phyloP scores from a whole-genome alignment of 1,140 invertebrate species.

The Nasonia vitripennis region DNA sequence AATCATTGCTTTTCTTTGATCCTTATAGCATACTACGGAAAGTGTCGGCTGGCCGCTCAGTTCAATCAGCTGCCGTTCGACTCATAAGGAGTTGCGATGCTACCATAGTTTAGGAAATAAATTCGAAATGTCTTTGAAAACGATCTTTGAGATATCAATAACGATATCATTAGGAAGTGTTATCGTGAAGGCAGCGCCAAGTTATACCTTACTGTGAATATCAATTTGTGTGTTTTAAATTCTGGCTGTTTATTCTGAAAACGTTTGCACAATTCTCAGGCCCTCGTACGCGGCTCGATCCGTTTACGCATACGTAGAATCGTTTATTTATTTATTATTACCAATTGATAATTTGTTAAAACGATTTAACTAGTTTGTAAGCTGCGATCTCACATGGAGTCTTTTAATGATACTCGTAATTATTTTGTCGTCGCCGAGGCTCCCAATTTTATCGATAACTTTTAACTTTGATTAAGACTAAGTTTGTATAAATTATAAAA shows the following conservation, averaged over 20 bases:
- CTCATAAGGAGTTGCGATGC: constrained; percentile 50
- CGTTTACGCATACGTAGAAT: not conserved
- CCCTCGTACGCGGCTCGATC: not conserved
- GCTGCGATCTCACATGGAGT: constrained; percentile 44
- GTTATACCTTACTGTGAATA: constrained; percentile 1
- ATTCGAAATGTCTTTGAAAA: not conserved
- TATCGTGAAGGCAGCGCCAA: not conserved
- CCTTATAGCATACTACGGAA: constrained; percentile 65
- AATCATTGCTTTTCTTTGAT: constrained; percentile 28
- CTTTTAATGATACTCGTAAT: constrained; percentile 47
- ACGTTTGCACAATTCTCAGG: too few species aligned
- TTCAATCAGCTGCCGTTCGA: constrained; percentile 70
- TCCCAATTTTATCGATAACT: constrained; percentile 32
- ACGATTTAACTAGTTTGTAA: constrained; percentile 52
- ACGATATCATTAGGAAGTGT: not conserved
- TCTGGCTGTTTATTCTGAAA: not conserved
- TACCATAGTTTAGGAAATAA: not conserved
- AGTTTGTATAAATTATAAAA: constrained; percentile 33
- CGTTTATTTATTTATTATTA: constrained; percentile 48
- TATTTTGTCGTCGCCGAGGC: constrained; percentile 27
- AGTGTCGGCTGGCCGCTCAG: constrained; percentile 72
- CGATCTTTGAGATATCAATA: not conserved
- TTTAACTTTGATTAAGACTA: constrained; percentile 19
- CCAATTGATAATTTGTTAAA: constrained; percentile 42
- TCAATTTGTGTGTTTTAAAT: constrained; percentile 1